Percentiles rank a stretch among this genome's conserved stretches.
phyloP scores from a whole-genome alignment of 2,113 vertebrate species.

The Hippocampus barbouri region DNA sequence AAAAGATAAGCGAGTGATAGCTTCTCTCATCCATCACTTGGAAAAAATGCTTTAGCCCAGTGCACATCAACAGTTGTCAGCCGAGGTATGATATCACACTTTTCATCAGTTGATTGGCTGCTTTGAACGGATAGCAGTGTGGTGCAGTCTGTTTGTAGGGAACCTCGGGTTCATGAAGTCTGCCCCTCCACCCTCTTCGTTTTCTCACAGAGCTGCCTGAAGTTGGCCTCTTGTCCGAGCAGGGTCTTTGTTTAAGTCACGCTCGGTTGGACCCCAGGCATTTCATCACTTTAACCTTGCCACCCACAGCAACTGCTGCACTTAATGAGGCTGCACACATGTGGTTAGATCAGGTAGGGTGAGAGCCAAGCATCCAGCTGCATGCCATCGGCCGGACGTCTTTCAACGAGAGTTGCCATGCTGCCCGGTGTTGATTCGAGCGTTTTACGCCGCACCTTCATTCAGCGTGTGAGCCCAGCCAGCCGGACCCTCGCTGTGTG shows the following conservation, averaged over 20 bases:
- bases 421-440: constrained; percentile 13
- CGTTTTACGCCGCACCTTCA: constrained; percentile 38
- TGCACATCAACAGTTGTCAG: constrained; percentile 63
- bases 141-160: constrained; percentile 73
- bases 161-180: constrained; percentile 67
- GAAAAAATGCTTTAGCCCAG: constrained; percentile 50
- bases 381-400: constrained; percentile 30
- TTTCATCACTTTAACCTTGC: constrained; percentile 94
- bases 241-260: constrained; percentile 88
- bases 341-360: constrained; percentile 82
- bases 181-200: constrained; percentile 52
- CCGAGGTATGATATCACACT: constrained; percentile 64
- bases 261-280: constrained; percentile 88
- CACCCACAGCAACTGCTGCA: constrained; percentile 91
- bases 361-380: constrained; percentile 37
- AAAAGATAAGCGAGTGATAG: constrained; percentile 11
- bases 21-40: constrained; percentile 43
- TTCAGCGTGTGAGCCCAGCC: constrained; percentile 69
- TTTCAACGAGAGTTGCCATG: constrained; percentile 32
- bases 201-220: constrained; percentile 71
- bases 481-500: constrained; percentile 76
- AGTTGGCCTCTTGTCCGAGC: constrained; percentile 86
- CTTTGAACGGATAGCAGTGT: constrained; percentile 69
- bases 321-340: constrained; percentile 86
- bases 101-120: constrained; percentile 65